phyloP scores from a whole-genome alignment of 1,140 invertebrate genomes.

The Calephelis virginiensis region DNA sequence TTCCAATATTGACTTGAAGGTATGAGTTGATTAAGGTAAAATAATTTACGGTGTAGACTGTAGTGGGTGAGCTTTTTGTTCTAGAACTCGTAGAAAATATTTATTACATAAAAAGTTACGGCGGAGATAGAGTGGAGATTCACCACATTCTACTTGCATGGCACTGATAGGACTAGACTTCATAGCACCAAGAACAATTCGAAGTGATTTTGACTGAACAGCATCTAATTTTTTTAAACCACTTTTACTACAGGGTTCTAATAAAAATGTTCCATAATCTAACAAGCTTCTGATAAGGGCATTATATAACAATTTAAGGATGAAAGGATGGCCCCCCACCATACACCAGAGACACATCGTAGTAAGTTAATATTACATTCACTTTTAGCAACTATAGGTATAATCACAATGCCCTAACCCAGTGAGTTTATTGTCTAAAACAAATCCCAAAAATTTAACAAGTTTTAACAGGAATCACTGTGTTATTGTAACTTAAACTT shows the following conservation, averaged over 20 bases:
- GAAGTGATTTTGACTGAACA: conserved; percentile 25
- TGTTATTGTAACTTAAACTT: neutral
- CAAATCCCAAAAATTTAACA: conserved; percentile 32
- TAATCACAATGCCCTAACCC: conserved; percentile 27
- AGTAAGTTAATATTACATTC: conserved; percentile 31
- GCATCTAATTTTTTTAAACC: conserved; percentile 25
- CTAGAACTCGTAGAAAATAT: neutral
- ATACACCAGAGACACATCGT: conserved; percentile 28
- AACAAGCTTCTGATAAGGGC: conserved; percentile 30
- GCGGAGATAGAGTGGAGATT: neutral
- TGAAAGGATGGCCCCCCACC: conserved; percentile 36
- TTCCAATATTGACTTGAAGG: neutral
- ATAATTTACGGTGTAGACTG: neutral
- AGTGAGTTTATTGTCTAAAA: conserved; percentile 28
- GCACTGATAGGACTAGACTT: conserved; percentile 36
- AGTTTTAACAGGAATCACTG: conserved; percentile 16
- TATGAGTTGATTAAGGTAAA: neutral
- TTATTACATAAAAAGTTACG: neutral
- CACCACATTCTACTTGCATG: conserved; percentile 27
- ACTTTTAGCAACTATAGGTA: conserved; percentile 25
- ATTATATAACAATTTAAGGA: conserved; percentile 34
- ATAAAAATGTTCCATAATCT: conserved; percentile 31
- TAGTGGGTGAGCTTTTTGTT: conserved; percentile 2
- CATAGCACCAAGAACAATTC: conserved; percentile 17
- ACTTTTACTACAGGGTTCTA: conserved; percentile 25